Evolutionary conservation across 2,888 invertebrate genomes (phyloP).

Genomic region (Phalangium opilio): DNA sequence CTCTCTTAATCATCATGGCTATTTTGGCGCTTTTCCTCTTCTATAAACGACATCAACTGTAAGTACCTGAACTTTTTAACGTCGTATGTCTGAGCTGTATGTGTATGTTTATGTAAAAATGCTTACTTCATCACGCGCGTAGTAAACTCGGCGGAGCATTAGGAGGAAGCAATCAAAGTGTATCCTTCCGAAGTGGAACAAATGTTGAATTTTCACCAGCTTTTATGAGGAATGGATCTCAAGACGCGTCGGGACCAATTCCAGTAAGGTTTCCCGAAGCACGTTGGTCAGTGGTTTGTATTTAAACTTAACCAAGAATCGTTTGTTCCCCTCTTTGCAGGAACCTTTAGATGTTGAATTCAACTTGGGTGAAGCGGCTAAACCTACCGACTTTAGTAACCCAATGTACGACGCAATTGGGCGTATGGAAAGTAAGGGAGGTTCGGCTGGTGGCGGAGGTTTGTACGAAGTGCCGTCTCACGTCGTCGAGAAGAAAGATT

Average conservation of each 20-base stretch:
- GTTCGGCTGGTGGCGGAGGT: constrained; percentile 16
- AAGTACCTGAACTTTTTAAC: constrained; percentile 36
- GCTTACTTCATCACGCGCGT: too few species aligned
- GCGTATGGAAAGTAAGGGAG: constrained; percentile 22
- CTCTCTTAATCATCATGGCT: constrained; percentile 51
- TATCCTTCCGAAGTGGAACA: constrained; percentile 80
- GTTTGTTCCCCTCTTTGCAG: constrained; percentile 24
- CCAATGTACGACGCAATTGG: constrained; percentile 84
- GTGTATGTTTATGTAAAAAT: too few species aligned
- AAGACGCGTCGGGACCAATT: constrained; percentile 11
- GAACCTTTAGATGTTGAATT: constrained; percentile 62
- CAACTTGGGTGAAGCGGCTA: constrained; percentile 51
- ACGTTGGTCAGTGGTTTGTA: neutral
- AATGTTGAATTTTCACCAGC: constrained; percentile 70
- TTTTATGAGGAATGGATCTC: constrained; percentile 21
- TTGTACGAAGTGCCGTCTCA: constrained; percentile 24
- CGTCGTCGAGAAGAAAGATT: constrained; percentile 14
- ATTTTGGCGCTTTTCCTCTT: constrained; percentile 59
- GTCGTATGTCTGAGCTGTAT: too few species aligned
- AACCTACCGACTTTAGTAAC: constrained; percentile 76
- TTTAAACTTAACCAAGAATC: neutral
- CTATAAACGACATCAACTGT: constrained; percentile 50
- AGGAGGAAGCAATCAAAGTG: constrained; percentile 72
- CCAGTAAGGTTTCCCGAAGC: too few species aligned
- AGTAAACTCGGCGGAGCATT: constrained; percentile 61